Evolutionary conservation across 2,888 invertebrate species (phyloP), one percentile per base, ranked within the genome.

Genomic region (Tipula confusa): DNA sequence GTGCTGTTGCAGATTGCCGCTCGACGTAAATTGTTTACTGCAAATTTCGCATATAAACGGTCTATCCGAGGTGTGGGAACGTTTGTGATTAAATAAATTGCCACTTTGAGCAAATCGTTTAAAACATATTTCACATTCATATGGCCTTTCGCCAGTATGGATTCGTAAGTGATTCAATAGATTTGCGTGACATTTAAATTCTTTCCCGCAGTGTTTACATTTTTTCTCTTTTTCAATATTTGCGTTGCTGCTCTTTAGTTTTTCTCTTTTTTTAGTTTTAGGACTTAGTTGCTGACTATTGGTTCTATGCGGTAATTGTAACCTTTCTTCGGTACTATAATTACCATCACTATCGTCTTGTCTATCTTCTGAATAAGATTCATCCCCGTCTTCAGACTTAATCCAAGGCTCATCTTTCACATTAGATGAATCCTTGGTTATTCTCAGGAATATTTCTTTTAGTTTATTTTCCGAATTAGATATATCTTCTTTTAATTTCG

Each of bases 51-150:
- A 82, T 33, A 31, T 82, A 31, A 82, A 82, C 1, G 82, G 31
- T 11, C 15, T 29, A 6, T 82, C 82, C 6, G 31, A 31, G 3
- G 82, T 82, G 33, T 82, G 82, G 7, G 82, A 82, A 33, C 82
- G 64, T 64, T 64, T 64, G 64, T 64, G 64, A 64, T 24, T 64
- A 64, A 64, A 64, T 64, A 64, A 64, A 80, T 80, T 80, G n/a
- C 80, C 80, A 29, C 80, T 80, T 29, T 80, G 80, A 24, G 64
- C 64, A 24, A 80, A 80, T 15, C 80, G 13, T 29, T 80, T 80
- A 31, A n/a, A 29, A 80, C 80, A 80, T 7, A 80, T 31, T 29
- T 80, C 80, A 80, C 80, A 80, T 80, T 80, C 29, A 31, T 15
- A 80, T n/a, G 80, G 80, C 15, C 31, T 13, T 80, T 80, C 80